A percentile compares a stretch with the other conserved stretches of the same genome.
These are phyloP conservation scores for Mycteria americana DNA, from an alignment of 2,797 vertebrate genomes.

Conservation along the genomic window DNA sequence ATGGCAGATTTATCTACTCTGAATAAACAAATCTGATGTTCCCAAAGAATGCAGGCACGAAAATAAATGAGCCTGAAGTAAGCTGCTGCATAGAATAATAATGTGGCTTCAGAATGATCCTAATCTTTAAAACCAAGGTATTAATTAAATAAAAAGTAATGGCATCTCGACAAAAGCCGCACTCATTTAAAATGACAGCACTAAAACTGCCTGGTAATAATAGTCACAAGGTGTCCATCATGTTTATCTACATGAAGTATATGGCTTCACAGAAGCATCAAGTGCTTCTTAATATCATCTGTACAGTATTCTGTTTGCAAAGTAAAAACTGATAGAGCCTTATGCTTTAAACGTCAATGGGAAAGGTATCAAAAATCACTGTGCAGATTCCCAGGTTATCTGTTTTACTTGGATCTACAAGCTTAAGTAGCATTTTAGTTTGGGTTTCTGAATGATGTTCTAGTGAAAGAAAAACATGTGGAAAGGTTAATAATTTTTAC, in stretches of 20 bases:
- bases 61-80: conserved; percentile 46
- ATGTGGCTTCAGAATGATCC: conserved; percentile 6
- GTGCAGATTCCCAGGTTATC: background rate
- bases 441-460: background rate
- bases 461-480: background rate
- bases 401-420: conserved; percentile 1
- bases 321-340: background rate
- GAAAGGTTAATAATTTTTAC: background rate
- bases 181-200: background rate
- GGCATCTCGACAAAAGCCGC: background rate
- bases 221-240: background rate
- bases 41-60: background rate
- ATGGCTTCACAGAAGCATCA: background rate
- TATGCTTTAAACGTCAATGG: background rate
- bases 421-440: background rate
- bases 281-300: background rate
- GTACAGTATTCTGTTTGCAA: background rate
- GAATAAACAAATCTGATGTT: conserved; percentile 33
- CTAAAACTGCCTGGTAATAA: background rate
- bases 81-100: conserved; percentile 28
- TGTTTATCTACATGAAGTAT: background rate
- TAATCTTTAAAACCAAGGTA: background rate
- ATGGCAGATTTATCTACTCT: conserved; percentile 39
- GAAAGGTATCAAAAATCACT: background rate
- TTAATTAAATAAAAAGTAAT: conserved; percentile 58